These are phyloP conservation scores for Bufo bufo DNA, from an alignment of 2,113 vertebrate genomes.

Conservation along the genomic window DNA sequence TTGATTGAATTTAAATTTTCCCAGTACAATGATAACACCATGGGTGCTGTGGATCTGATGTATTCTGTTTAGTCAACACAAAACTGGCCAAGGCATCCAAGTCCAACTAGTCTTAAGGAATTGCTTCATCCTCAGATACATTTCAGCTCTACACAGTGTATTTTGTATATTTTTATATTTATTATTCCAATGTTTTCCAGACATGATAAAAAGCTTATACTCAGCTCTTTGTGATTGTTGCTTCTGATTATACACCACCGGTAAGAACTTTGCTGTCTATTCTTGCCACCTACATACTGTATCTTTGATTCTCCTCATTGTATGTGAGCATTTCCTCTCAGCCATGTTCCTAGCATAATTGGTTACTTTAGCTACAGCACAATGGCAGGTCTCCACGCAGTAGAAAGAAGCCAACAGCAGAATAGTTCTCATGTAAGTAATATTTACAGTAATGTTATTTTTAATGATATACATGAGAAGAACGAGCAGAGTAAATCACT, in stretches of 20 bases:
- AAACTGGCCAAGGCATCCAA: too few relatives aligned
- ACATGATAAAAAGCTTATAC: neutral
- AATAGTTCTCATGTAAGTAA: neutral
- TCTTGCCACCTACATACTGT: neutral
- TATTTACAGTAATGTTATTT: neutral
- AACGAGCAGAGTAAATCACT: neutral
- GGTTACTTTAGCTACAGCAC: neutral
- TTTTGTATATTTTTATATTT: neutral
- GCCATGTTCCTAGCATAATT: conserved; percentile 4
- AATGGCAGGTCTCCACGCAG: neutral
- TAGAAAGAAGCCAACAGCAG: neutral
- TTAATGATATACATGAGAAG: neutral
- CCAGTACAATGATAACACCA: too few relatives aligned
- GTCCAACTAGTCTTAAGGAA: too few relatives aligned
- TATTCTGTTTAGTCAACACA: too few relatives aligned
- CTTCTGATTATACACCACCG: neutral
- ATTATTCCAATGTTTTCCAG: neutral
- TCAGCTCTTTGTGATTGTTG: neutral
- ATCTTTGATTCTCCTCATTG: neutral
- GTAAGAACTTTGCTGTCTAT: neutral
- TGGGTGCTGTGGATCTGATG: too few relatives aligned
- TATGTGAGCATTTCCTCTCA: neutral
- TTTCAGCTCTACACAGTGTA: neutral
- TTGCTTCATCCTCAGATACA: neutral
- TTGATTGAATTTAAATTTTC: too few relatives aligned